Conservation (phyloP, 2,888 invertebrate genomes). For the Cremastinae sp. region DNA sequence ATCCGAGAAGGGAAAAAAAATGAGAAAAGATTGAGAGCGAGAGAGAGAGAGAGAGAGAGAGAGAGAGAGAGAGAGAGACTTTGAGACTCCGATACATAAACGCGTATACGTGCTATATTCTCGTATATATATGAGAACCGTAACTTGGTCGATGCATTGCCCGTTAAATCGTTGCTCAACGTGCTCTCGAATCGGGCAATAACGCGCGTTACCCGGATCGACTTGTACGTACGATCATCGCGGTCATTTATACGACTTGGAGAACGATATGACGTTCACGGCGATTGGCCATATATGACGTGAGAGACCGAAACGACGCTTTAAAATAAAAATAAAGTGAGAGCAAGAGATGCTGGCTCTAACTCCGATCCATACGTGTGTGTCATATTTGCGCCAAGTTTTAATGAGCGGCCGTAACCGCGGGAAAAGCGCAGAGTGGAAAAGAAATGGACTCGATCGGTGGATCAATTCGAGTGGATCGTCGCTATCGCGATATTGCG, state of each 20-base stretch:
- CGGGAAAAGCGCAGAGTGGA: too few species aligned
- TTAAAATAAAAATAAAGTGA: conserved; percentile 19
- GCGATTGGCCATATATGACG: conserved; percentile 32
- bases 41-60: neutral
- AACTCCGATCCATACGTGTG: too few species aligned
- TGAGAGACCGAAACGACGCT: conserved; percentile 20
- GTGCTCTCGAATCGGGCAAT: conserved; percentile 40
- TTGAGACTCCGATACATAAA: conserved; percentile 26
- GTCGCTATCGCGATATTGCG: too few species aligned
- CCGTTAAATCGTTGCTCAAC: conserved; percentile 55
- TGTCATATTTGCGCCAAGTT: too few species aligned
- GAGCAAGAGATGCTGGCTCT: too few species aligned
- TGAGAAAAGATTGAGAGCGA: too few species aligned
- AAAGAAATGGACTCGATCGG: too few species aligned
- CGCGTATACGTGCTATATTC: conserved; percentile 30
- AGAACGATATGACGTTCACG: conserved; percentile 36
- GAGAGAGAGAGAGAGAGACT: conserved; percentile 1
- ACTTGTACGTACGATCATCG: conserved; percentile 23
- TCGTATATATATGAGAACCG: conserved; percentile 34
- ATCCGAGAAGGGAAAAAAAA: too few species aligned
- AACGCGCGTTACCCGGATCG: conserved; percentile 42
- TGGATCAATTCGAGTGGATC: too few species aligned
- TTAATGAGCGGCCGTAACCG: too few species aligned
- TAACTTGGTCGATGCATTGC: conserved; percentile 45
- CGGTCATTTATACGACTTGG: conserved; percentile 7